Conservation (phyloP, 2,113 vertebrate genomes). For the Ceyx margarethae region DNA sequence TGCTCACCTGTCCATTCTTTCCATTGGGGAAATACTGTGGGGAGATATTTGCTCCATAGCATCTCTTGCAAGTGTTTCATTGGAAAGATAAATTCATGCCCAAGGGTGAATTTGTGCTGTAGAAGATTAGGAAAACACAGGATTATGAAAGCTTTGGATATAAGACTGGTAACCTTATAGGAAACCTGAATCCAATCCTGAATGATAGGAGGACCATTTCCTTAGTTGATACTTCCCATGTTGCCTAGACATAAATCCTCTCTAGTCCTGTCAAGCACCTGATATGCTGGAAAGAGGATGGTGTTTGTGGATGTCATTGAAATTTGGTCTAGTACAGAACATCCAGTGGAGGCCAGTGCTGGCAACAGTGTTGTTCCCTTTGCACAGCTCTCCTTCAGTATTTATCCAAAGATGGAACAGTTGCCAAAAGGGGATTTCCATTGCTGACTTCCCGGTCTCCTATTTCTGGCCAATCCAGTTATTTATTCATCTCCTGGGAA, state of each 20-base stretch:
- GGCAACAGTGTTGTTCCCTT: slow-evolving; percentile 1
- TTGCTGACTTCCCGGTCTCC: not conserved
- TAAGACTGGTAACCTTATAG: not conserved
- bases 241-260: not conserved
- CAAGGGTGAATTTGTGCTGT: not conserved
- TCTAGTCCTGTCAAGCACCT: not conserved
- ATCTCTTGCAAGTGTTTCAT: not conserved
- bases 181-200: not conserved
- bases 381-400: not conserved
- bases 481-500: slow-evolving; percentile 25
- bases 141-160: not conserved
- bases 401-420: not conserved
- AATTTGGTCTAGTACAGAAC: not conserved
- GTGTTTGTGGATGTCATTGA: not conserved
- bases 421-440: slow-evolving; percentile 57
- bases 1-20: not conserved
- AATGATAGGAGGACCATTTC: not conserved
- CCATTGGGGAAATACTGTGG: not conserved
- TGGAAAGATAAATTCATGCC: not conserved
- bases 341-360: not conserved
- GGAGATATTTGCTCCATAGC: not conserved
- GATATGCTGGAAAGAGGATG: not conserved
- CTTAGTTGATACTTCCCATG: not conserved
- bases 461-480: not conserved
- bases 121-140: not conserved